These are phyloP conservation scores for Tetragnatha versicolor DNA, from an alignment of 1,140 invertebrate species.

Conservation along the genomic window DNA sequence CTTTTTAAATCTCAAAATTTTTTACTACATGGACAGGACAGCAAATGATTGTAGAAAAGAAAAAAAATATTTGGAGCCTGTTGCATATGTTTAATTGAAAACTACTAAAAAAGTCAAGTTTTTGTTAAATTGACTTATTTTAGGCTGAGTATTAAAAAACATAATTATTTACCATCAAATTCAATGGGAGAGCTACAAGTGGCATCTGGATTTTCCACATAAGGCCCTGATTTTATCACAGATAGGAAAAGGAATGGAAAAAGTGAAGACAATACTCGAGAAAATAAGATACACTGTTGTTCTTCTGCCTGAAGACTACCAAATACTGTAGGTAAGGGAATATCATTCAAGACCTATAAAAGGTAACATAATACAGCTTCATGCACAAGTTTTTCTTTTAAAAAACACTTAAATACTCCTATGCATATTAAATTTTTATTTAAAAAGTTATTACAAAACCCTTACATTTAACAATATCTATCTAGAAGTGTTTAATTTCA, in stretches of 20 bases:
- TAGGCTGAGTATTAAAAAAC: too few relatives aligned
- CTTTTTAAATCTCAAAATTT: too few relatives aligned
- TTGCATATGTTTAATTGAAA: too few relatives aligned
- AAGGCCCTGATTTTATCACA: constrained; percentile 63
- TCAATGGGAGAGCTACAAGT: constrained; percentile 10
- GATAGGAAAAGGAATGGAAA: constrained; percentile 59
- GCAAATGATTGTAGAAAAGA: neutral
- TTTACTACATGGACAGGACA: neutral
- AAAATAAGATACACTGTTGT: constrained; percentile 29
- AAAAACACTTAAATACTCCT: too few relatives aligned
- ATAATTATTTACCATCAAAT: constrained; percentile 34
- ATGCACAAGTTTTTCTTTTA: too few relatives aligned
- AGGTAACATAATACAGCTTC: too few relatives aligned
- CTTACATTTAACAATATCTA: too few relatives aligned
- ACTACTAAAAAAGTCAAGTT: too few relatives aligned
- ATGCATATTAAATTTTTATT: too few relatives aligned
- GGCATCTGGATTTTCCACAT: constrained; percentile 53
- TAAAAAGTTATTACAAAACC: too few relatives aligned
- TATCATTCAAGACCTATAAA: constrained; percentile 33
- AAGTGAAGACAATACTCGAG: constrained; percentile 11
- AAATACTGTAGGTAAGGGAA: constrained; percentile 49
- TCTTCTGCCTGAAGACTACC: constrained; percentile 53
- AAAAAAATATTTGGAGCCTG: neutral
- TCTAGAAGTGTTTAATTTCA: too few relatives aligned
- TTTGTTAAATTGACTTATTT: too few relatives aligned